Conservation (phyloP, 2,888 invertebrate genomes). For the Neria commutata region DNA sequence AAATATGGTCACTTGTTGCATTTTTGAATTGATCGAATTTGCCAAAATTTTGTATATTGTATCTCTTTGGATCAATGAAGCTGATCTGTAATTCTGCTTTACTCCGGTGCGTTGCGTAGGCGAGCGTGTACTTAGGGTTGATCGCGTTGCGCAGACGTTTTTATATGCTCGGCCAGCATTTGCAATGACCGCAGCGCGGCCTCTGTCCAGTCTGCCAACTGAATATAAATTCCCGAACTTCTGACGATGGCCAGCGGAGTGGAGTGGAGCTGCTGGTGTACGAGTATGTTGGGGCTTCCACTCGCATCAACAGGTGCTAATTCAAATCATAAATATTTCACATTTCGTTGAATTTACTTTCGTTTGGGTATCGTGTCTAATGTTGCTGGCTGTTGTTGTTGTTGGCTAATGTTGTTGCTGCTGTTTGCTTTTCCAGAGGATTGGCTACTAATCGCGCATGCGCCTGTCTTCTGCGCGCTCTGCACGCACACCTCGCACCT, state of each 20-base stretch:
- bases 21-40: slow-evolving; percentile 10
- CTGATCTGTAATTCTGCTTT: neutral
- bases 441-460: slow-evolving; percentile 21
- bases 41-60: neutral
- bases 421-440: slow-evolving; percentile 19
- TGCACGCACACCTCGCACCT: neutral
- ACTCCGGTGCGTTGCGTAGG: neutral
- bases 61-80: neutral
- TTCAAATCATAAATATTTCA: slow-evolving; percentile 35
- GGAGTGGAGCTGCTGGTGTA: slow-evolving; percentile 1
- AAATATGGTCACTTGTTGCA: slow-evolving; percentile 32
- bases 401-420: too few species aligned
- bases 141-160: slow-evolving; percentile 27
- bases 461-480: slow-evolving; percentile 12
- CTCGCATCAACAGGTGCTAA: slow-evolving; percentile 43
- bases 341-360: slow-evolving; percentile 38
- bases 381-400: neutral
- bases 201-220: too few species aligned
- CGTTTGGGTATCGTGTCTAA: slow-evolving; percentile 32
- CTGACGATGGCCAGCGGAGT: neutral
- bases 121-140: slow-evolving; percentile 9
- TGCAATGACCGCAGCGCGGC: too few species aligned
- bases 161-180: too few species aligned
- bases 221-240: too few species aligned
- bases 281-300: slow-evolving; percentile 34